Evolutionary conservation across 2,797 vertebrate genomes (phyloP).

Genomic region (Lateolabrax maculatus): DNA sequence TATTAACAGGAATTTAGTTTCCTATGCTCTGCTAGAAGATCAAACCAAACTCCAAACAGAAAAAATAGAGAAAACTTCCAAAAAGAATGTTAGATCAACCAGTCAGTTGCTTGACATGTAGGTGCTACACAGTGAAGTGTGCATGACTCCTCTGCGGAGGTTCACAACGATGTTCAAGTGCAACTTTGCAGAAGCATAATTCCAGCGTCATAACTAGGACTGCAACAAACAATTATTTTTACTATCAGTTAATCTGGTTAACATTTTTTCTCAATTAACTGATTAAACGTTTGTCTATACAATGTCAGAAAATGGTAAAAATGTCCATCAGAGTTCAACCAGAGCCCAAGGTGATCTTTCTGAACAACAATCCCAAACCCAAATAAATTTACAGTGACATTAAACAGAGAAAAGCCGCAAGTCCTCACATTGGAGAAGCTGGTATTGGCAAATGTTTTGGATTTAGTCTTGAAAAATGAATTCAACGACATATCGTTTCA

Average conservation of each 20-base stretch:
- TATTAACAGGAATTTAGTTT: neutral
- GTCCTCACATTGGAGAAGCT: neutral
- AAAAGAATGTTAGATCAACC: neutral
- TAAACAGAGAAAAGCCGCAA: neutral
- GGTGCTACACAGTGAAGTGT: no score
- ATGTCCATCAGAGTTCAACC: conserved; percentile 1
- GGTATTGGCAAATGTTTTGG: neutral
- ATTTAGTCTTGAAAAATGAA: neutral
- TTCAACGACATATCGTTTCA: conserved; percentile 9
- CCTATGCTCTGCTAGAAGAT: neutral
- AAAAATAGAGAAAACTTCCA: neutral
- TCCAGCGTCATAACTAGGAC: no score
- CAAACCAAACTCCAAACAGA: neutral
- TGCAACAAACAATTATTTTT: neutral
- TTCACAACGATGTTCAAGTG: neutral
- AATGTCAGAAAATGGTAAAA: neutral
- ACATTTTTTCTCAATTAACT: neutral
- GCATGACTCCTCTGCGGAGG: neutral
- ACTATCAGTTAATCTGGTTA: neutral
- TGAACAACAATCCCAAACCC: neutral
- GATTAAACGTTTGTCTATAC: neutral
- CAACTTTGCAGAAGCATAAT: neutral
- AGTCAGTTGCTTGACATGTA: neutral
- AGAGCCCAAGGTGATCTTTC: neutral
- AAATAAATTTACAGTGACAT: conserved; percentile 12